A percentile compares a stretch with the other conserved stretches of the same genome.
These are phyloP conservation scores for Syngnathoides biaculeatus DNA, from an alignment of 2,113 vertebrate genomes.

Conservation along the genomic window DNA sequence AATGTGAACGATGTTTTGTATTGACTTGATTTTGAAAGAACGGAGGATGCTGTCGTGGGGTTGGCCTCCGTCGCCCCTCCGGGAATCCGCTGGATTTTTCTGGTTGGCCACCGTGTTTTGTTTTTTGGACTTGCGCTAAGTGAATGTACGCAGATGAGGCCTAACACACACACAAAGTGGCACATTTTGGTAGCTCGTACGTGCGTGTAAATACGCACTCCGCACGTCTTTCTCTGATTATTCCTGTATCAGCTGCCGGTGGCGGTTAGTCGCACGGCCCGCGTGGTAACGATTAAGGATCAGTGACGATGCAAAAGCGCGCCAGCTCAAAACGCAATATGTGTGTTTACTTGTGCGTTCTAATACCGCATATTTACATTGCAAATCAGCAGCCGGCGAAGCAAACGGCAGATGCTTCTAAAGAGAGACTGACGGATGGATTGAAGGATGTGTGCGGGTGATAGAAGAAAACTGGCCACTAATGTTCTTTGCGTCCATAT, in stretches of 20 bases:
- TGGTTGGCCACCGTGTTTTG: not conserved
- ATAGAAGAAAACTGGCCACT: not conserved
- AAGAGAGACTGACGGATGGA: conserved; percentile 6
- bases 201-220: conserved; percentile 6
- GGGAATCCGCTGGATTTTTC: not conserved
- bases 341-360: conserved; percentile 31
- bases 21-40: too few relatives aligned
- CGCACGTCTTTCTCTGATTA: not conserved
- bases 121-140: not conserved
- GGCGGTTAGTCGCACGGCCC: conserved; percentile 53
- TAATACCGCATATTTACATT: conserved; percentile 66
- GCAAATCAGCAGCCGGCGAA: conserved; percentile 61
- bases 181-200: not conserved
- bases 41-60: not conserved
- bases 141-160: not conserved
- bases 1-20: too few relatives aligned
- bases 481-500: not conserved
- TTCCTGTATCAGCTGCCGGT: conserved; percentile 43
- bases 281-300: conserved; percentile 61
- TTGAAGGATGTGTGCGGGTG: not conserved
- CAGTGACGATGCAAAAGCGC: conserved; percentile 40
- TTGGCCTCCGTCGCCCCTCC: not conserved
- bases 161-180: not conserved
- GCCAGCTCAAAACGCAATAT: conserved; percentile 43
- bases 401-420: conserved; percentile 55